phyloP scores from a whole-genome alignment of 2,797 vertebrate genomes.

The Anguilla obscura region DNA sequence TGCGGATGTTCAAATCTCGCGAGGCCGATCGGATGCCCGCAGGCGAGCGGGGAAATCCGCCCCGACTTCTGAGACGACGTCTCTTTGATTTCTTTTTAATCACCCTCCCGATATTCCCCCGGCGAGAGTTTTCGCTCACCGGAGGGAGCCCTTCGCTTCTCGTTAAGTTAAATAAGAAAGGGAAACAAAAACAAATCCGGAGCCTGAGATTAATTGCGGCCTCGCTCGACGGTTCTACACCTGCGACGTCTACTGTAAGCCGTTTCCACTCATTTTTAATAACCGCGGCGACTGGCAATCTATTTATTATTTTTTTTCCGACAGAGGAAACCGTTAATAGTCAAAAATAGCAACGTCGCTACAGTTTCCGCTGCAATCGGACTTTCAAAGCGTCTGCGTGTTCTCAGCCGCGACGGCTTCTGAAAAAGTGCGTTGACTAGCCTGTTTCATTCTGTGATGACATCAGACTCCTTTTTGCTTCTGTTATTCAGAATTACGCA shows the following conservation, averaged over 20 bases:
- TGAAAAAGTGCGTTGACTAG: not conserved
- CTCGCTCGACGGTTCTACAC: not conserved
- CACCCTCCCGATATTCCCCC: not conserved
- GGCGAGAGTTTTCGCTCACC: not conserved
- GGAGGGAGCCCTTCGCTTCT: not conserved
- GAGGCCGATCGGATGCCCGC: not conserved
- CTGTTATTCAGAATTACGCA: not conserved
- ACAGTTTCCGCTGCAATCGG: not conserved
- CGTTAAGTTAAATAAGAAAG: not conserved
- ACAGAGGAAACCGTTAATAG: not conserved
- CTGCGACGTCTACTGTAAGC: not conserved
- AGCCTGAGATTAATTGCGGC: not conserved
- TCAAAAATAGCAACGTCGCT: not conserved
- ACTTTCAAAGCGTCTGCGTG: not conserved
- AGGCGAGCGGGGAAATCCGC: not conserved
- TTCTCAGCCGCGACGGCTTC: not conserved
- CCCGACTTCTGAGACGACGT: not conserved
- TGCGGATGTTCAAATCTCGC: not conserved
- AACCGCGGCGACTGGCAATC: not conserved
- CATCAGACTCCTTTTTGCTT: not conserved
- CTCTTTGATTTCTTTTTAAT: not conserved
- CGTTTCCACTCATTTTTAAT: not conserved
- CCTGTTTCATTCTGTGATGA: not conserved
- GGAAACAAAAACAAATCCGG: not conserved
- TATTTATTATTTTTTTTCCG: slow-evolving; percentile 3